Percentiles rank a stretch among this genome's conserved stretches.
These are phyloP conservation scores for Mactromeris polynyma DNA, from an alignment of 2,888 invertebrate genomes.

Conservation along the genomic window DNA sequence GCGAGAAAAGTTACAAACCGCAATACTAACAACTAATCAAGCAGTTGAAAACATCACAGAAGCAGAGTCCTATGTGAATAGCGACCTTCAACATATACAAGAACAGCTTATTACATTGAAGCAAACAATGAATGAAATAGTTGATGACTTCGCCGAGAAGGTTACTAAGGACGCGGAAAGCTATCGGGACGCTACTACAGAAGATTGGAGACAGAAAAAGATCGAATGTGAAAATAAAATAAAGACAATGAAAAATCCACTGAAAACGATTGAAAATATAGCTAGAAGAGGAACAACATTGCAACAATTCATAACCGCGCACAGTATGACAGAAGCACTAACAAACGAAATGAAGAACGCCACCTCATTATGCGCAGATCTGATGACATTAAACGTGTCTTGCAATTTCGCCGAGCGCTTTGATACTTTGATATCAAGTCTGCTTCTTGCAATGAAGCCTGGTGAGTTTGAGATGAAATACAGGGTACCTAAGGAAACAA, in stretches of 20 bases:
- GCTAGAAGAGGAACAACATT: background rate
- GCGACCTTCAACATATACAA: too few species aligned
- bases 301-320: conserved; percentile 3
- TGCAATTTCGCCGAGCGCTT: background rate
- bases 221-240: background rate
- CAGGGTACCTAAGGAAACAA: background rate
- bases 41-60: background rate
- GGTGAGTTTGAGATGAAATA: background rate
- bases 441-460: background rate
- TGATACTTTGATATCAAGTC: background rate
- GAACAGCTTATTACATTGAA: too few species aligned
- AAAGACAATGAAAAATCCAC: background rate
- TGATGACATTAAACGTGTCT: background rate
- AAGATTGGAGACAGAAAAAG: background rate
- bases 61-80: too few species aligned
- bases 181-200: background rate
- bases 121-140: background rate
- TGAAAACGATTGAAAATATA: background rate
- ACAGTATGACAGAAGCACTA: background rate
- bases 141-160: background rate
- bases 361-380: background rate
- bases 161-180: background rate
- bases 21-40: background rate
- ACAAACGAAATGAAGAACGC: background rate
- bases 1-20: background rate